A percentile compares a stretch with the other conserved stretches of the same genome.
These are phyloP conservation scores for Andrena fulva DNA, from an alignment of 2,888 invertebrate genomes.

Conservation along the genomic window DNA sequence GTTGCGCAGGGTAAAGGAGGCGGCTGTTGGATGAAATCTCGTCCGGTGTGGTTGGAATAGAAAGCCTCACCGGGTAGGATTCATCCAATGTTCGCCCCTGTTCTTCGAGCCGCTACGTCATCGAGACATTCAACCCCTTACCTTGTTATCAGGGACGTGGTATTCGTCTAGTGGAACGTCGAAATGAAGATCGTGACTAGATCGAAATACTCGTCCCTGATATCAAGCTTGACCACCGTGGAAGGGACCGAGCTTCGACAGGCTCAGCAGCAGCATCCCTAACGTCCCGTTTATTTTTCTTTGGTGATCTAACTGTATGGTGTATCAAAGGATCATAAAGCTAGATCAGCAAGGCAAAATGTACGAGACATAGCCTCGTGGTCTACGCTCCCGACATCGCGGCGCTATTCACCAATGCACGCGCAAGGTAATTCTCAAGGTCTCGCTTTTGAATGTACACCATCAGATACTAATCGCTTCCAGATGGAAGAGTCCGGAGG, in stretches of 20 bases:
- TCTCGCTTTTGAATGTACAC: conserved; percentile 9
- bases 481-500: conserved; percentile 78
- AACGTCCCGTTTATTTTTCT: conserved; percentile 83
- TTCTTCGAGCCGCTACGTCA: conserved; percentile 11
- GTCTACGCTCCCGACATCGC: background rate
- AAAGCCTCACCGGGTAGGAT: conserved; percentile 84
- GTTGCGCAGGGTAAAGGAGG: conserved; percentile 40
- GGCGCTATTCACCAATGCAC: background rate
- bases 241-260: conserved; percentile 15
- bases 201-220: conserved; percentile 85
- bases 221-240: conserved; percentile 45
- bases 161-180: conserved; percentile 82
- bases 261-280: background rate
- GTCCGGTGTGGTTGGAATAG: conserved; percentile 73
- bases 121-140: background rate
- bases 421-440: conserved; percentile 28
- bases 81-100: conserved; percentile 78
- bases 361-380: conserved; percentile 72
- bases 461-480: conserved; percentile 4
- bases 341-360: conserved; percentile 84
- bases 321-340: conserved; percentile 83
- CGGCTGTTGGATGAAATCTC: conserved; percentile 78
- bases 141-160: conserved; percentile 74
- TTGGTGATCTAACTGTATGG: conserved; percentile 87
- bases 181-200: conserved; percentile 83